Evolutionary conservation across 2,797 vertebrate genomes (phyloP), one percentile per base, ranked within the genome.

Genomic region (Acipenser transmontanus): DNA sequence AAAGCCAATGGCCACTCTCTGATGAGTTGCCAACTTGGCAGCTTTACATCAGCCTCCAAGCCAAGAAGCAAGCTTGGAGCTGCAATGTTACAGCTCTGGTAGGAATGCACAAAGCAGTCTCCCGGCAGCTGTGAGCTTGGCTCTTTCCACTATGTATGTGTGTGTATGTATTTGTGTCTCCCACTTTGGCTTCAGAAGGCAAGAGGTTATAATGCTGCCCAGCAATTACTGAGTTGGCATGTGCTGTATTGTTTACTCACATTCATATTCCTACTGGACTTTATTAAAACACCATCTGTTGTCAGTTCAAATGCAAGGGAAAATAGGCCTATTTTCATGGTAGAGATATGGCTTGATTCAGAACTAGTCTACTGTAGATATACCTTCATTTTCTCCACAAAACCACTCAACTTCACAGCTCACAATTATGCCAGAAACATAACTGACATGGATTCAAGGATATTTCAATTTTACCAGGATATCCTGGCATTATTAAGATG

Each of bases 261-360:
- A 96, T 92, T 92, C 91, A 93, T 98, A 98, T 98, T 99, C 97
- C 97, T 99, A 97, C 95, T 95, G 95, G 97, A 99, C 97, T 96
- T 98, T 98, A 99, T 99, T 98, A 99, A 99, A 99, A 99, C 94
- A 98, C 97, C 97, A 99, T 99, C 97, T 99, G 97, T 93, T 92
- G 91, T 95, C 91, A 87, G 92, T 78, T 83, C 88, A 92, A 90
- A 93, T 34, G 1, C 34, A 34, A 34, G 34, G 34, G 34, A 4
- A 34, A 4, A 34, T 34, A 34, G 34, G 3, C 3, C 34, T 34
- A 4, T 34, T 34, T 34, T 34, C 34, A 34, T 34, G 34, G 34
- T 34, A 34, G 34, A 34, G 34, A 34, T 34, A 34, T 4, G 3
- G 34, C 34, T 34, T 34, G 34, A 34, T 34, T 34, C 34, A 34